Conservation (phyloP, 2,113 vertebrate genomes). For the Oenanthe oenanthe region DNA sequence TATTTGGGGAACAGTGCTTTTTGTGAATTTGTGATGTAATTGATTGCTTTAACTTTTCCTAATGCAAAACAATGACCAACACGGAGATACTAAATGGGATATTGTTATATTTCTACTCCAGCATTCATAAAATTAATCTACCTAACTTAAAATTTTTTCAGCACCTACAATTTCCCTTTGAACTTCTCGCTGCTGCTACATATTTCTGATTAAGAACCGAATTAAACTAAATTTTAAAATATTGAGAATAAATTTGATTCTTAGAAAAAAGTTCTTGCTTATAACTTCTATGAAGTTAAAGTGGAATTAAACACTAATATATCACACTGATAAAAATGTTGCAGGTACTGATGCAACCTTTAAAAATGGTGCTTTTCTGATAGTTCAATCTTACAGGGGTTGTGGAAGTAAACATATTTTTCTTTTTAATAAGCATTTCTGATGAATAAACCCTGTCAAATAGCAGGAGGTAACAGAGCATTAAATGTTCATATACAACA, state of each 20-base stretch:
- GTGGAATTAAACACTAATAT: neutral
- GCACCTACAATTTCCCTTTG: neutral
- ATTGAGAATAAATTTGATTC: neutral
- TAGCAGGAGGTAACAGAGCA: neutral
- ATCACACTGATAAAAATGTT: neutral
- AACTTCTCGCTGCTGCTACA: neutral
- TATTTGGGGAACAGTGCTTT: neutral
- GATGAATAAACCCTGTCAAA: conserved; percentile 45
- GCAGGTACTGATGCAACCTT: neutral
- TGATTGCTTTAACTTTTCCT: neutral
- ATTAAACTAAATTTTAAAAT: neutral
- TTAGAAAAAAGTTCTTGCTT: neutral
- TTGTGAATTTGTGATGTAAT: neutral
- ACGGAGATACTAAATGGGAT: neutral
- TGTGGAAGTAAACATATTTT: neutral
- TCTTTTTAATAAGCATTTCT: conserved; percentile 56
- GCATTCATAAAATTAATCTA: neutral
- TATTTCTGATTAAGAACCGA: neutral
- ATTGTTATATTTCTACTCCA: neutral
- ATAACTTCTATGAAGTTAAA: neutral
- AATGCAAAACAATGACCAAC: neutral
- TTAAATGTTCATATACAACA: neutral
- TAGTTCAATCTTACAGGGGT: neutral
- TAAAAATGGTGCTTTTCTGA: neutral
- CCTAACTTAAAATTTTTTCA: neutral